These are phyloP conservation scores for Poecile atricapillus DNA, from an alignment of 2,113 vertebrate genomes.

Conservation along the genomic window DNA sequence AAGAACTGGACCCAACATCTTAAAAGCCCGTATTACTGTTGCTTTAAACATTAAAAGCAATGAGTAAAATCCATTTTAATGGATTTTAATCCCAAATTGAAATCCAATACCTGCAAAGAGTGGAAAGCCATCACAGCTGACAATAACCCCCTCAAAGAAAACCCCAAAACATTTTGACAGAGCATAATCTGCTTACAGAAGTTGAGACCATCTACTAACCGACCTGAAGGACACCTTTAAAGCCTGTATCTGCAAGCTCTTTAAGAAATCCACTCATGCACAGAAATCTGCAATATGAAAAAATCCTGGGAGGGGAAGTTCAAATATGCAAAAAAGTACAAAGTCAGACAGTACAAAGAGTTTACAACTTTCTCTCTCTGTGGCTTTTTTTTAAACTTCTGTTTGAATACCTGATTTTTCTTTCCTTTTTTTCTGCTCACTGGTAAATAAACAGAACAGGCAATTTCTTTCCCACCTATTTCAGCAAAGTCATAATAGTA, in stretches of 20 bases:
- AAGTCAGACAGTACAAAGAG: conserved; percentile 48
- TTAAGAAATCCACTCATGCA: conserved; percentile 36
- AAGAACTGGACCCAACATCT: not conserved
- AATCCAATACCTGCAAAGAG: not conserved
- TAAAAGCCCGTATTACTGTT: not conserved
- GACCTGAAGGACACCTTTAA: conserved; percentile 36
- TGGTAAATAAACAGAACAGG: not conserved
- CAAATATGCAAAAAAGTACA: conserved; percentile 53
- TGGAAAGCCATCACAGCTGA: not conserved
- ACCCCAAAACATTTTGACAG: not conserved
- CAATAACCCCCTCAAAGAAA: not conserved
- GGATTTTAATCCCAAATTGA: not conserved
- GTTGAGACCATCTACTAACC: not conserved
- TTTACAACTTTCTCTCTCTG: not conserved
- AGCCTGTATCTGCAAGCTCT: not conserved
- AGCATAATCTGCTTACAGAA: not conserved
- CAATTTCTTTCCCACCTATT: not conserved
- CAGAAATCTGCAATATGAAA: conserved; percentile 26
- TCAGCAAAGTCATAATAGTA: not conserved
- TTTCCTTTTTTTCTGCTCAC: not conserved
- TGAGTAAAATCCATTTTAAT: too few species aligned
- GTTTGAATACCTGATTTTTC: not conserved
- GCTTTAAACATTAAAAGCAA: not conserved
- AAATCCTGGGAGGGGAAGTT: conserved; percentile 24
- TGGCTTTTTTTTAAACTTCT: not conserved